Evolutionary conservation across 2,113 vertebrate species (phyloP).

Genomic region (Paradisaea rubra): DNA sequence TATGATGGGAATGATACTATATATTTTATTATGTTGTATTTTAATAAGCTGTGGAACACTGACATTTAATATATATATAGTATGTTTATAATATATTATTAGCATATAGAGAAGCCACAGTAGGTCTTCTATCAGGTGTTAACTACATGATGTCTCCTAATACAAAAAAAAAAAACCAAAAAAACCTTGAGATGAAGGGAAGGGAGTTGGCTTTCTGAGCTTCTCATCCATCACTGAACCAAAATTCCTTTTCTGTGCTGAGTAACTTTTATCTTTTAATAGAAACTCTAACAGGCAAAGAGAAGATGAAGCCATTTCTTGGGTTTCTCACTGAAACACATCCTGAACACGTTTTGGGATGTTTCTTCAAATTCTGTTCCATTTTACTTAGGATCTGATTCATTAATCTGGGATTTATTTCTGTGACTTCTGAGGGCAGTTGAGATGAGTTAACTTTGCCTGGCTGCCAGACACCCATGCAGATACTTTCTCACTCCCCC

Average conservation of each 20-base stretch:
- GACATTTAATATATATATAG: background rate
- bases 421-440: background rate
- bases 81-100: background rate
- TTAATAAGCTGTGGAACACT: background rate
- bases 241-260: background rate
- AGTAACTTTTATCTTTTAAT: background rate
- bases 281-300: background rate
- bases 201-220: background rate
- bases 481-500: background rate
- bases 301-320: background rate
- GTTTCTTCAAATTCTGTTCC: background rate
- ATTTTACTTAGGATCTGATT: background rate
- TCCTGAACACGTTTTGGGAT: background rate
- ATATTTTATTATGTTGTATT: background rate
- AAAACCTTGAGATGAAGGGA: background rate
- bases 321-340: background rate
- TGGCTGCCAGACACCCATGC: background rate
- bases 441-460: background rate
- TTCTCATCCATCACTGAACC: background rate
- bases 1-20: background rate
- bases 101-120: background rate
- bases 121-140: background rate
- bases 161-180: background rate
- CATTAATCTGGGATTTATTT: background rate
- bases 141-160: background rate